Evolutionary conservation across 2,113 vertebrate species (phyloP).

Genomic region (Rhinopomastus cyanomelas): DNA sequence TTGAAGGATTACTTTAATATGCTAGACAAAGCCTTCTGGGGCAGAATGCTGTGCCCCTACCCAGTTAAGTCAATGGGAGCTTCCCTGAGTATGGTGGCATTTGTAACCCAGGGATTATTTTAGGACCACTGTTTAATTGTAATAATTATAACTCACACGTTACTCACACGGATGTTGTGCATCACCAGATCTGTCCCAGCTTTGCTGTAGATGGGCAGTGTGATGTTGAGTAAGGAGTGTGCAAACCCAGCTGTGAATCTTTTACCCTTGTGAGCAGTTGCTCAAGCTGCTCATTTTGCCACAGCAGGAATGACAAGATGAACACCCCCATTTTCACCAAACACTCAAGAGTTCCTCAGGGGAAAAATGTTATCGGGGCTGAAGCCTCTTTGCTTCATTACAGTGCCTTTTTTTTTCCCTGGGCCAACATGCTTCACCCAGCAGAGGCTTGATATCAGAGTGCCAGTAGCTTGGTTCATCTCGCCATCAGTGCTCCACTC

Average conservation of each 20-base stretch:
- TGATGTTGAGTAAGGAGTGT: not conserved
- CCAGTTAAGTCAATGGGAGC: not conserved
- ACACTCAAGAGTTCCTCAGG: not conserved
- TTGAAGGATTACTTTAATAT: not conserved
- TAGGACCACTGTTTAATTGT: constrained; percentile 17
- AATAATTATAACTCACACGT: not conserved
- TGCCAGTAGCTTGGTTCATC: not conserved
- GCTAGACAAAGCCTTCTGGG: not conserved
- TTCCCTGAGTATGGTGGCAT: not conserved
- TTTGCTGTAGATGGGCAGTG: not conserved
- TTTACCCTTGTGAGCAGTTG: not conserved
- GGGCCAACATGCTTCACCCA: not conserved
- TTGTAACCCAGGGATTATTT: not conserved
- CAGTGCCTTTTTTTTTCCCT: not conserved
- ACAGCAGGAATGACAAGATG: not conserved
- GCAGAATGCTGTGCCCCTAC: not conserved
- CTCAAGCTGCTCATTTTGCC: not conserved
- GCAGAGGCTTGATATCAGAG: not conserved
- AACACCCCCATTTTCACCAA: not conserved
- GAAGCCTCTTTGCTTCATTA: not conserved
- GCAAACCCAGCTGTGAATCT: not conserved
- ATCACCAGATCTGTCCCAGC: not conserved
- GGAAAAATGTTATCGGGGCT: fast-evolving
- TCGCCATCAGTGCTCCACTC: not conserved
- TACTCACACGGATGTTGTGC: not conserved